Evolutionary conservation across 2,888 invertebrate genomes (phyloP).

Genomic region (Oscheius sp.): DNA sequence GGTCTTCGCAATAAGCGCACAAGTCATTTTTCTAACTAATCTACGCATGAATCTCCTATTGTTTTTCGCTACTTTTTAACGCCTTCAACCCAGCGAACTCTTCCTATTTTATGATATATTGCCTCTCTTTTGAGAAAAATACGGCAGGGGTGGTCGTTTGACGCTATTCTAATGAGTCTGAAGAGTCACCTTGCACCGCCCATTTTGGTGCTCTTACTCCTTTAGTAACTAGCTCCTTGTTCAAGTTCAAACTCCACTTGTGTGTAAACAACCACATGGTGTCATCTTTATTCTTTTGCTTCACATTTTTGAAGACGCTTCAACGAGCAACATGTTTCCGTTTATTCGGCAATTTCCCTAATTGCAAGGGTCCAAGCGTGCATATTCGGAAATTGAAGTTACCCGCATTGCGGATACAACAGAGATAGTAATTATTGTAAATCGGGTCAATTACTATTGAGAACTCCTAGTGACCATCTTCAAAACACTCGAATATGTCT

Average conservation of each 20-base stretch:
- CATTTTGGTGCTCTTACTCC: background rate
- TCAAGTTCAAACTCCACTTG: constrained; percentile 7
- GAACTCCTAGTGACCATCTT: no score
- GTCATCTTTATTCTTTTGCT: background rate
- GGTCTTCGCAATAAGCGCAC: background rate
- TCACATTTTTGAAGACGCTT: constrained; percentile 15
- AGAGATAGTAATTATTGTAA: no score
- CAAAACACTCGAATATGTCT: background rate
- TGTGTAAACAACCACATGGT: no score
- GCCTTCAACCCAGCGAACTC: constrained; percentile 10
- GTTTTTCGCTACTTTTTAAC: constrained; percentile 13
- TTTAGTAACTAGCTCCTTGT: background rate
- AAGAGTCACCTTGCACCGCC: constrained; percentile 26
- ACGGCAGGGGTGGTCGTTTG: constrained; percentile 30
- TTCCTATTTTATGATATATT: constrained; percentile 24
- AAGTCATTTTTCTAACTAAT: constrained; percentile 17
- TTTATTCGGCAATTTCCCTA: constrained; percentile 29
- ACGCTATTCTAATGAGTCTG: constrained; percentile 30
- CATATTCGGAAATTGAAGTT: constrained; percentile 17
- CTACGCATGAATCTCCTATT: background rate
- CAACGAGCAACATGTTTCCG: constrained; percentile 13
- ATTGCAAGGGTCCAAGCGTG: constrained; percentile 18
- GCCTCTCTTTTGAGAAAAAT: constrained; percentile 11
- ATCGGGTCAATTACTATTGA: no score
- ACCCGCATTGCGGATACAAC: no score